These are phyloP conservation scores for Cyphomyrus discorhynchus DNA, from an alignment of 2,113 vertebrate genomes.

Conservation along the genomic window DNA sequence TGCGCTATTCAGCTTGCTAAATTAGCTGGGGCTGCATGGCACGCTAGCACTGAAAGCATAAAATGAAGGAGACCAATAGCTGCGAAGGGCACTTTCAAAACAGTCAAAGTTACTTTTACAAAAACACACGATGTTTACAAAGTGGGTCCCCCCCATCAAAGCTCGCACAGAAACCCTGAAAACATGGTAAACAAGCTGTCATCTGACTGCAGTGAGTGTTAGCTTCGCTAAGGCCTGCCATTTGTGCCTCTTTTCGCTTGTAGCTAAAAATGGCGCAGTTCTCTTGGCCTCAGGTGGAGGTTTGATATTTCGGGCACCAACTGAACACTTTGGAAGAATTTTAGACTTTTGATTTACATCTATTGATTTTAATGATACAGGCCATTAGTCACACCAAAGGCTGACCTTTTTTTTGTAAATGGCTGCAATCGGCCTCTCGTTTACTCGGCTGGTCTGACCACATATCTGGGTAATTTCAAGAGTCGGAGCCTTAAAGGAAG, in stretches of 20 bases:
- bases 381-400: conserved; percentile 46
- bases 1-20: conserved; percentile 23
- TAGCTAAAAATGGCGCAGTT: conserved; percentile 22
- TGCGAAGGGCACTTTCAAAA: background rate
- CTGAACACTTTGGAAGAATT: conserved; percentile 41
- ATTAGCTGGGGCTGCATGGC: conserved; percentile 20
- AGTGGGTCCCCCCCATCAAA: background rate
- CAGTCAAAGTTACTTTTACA: background rate
- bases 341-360: conserved; percentile 53
- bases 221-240: background rate
- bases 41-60: conserved; percentile 28
- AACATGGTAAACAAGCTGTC: background rate
- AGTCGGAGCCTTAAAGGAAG: background rate
- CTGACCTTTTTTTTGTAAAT: conserved; percentile 34
- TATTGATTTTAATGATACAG: conserved; percentile 50
- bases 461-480: background rate
- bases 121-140: background rate
- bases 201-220: background rate
- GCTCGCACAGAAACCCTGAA: background rate
- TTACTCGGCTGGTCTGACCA: conserved; percentile 31
- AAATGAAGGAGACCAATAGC: background rate
- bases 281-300: background rate
- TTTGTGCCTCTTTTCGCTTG: conserved; percentile 6
- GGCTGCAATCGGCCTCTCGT: conserved; percentile 34
- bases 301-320: conserved; percentile 16